Base-by-base conservation (phyloP, 2,888 invertebrate genomes). In the Orchesellides sinensis region DNA sequence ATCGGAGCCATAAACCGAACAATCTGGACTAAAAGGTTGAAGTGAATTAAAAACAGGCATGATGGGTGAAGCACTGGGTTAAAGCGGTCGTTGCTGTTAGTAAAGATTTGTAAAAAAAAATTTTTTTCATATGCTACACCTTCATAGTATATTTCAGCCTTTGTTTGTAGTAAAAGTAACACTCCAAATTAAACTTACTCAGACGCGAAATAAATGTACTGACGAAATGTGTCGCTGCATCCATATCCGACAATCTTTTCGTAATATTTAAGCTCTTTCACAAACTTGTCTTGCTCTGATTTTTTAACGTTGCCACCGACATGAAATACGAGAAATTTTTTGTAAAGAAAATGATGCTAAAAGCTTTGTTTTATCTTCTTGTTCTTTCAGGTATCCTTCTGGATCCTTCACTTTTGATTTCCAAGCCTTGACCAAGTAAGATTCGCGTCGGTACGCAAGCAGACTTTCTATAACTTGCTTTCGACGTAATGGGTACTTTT, bases 121-220 rank as follows among this genome's bases (percentile, higher is more conserved):
- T 2, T 12, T 63, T 29, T 2, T 32, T 21, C 10, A 29, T 32
- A 63, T 56, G 19, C 12, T 4, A 10, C 3, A 56, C n/a, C 6
- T 47, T 47, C 8, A 47, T 6, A n/a, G 35, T 40, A 40, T 68
- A 21, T 23, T 29, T 25, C n/a, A n/a, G n/a, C n/a, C n/a, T n/a
- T n/a, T n/a, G n/a, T n/a, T n/a, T n/a, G n/a, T n/a, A 10, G 14
- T 10, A 4, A 23, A 68, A 25, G 23, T 12, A 49, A 12, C 32
- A 19, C 4, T 54, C 21, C 49, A 17, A 23, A 59, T 32, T 35
- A n/a, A 12, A 25, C 19, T 65, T 45, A 83, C 83, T 83, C 68
- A 23, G 74, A 75, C 10, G 84, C 77, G 61, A 87, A 86, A 29
- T 87, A 87, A 45, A 87, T 49, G 65, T 84, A 86, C 4, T 85